Conservation (phyloP, 2,113 vertebrate genomes). For the Nanger granti region DNA sequence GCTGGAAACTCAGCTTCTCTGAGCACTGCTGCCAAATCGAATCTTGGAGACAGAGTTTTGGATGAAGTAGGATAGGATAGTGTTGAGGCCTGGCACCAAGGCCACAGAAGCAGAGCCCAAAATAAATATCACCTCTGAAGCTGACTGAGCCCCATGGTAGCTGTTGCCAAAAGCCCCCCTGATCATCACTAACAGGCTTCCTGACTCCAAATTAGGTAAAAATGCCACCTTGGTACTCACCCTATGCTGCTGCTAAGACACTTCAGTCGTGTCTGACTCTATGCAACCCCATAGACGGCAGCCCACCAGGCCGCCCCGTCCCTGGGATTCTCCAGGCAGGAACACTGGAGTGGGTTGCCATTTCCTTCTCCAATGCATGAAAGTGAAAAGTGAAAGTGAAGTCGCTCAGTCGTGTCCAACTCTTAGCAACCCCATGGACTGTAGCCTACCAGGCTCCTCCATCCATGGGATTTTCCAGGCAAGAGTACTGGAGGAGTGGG, state of each 20-base stretch:
- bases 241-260: background rate
- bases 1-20: background rate
- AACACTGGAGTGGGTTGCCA: too few relatives aligned
- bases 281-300: too few relatives aligned
- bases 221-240: background rate
- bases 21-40: background rate
- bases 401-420: too few relatives aligned
- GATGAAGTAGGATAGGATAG: background rate
- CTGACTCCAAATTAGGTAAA: background rate
- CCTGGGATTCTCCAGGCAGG: too few relatives aligned
- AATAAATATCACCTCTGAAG: background rate
- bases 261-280: too few relatives aligned
- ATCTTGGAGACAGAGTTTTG: background rate
- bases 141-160: background rate
- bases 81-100: background rate
- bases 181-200: background rate
- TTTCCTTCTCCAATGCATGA: too few relatives aligned
- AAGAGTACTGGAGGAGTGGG: too few relatives aligned
- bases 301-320: rapidly evolving
- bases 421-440: too few relatives aligned
- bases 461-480: too few relatives aligned
- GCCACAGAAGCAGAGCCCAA: background rate
- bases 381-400: too few relatives aligned
- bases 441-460: too few relatives aligned
- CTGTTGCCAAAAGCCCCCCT: background rate